Evolutionary conservation across 2,888 invertebrate genomes (phyloP).

Genomic region (Apoda limacodes): DNA sequence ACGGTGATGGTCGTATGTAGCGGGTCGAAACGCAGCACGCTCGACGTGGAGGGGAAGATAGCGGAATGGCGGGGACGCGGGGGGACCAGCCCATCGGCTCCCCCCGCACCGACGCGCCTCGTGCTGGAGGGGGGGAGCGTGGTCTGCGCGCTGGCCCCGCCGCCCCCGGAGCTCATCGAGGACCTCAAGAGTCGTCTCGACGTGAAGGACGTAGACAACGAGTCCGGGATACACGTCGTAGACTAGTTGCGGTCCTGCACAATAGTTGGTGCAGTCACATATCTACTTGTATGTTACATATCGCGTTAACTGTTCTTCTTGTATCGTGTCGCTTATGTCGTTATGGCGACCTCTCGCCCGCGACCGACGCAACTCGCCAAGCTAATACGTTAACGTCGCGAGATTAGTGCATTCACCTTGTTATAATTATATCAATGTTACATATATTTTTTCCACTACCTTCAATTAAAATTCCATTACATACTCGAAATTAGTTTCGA

Average conservation of each 20-base stretch:
- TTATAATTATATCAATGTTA: too few relatives aligned
- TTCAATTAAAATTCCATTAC: too few relatives aligned
- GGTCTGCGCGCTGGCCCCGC: constrained; percentile 46
- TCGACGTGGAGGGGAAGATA: constrained; percentile 66
- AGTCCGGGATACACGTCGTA: constrained; percentile 60
- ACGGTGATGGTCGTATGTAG: constrained; percentile 25
- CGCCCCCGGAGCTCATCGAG: constrained; percentile 46
- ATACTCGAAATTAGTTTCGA: too few relatives aligned
- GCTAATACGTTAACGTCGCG: too few relatives aligned
- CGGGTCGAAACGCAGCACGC: constrained; percentile 61
- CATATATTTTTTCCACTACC: too few relatives aligned
- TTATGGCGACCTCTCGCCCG: too few relatives aligned
- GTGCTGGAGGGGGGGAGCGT: constrained; percentile 45
- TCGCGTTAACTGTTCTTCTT: too few relatives aligned
- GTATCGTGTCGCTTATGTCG: too few relatives aligned
- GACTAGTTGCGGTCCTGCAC: constrained; percentile 36
- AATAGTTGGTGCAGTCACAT: too few relatives aligned
- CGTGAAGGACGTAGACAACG: constrained; percentile 58
- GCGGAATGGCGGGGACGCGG: constrained; percentile 52
- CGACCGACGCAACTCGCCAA: too few relatives aligned
- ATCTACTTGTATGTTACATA: too few relatives aligned
- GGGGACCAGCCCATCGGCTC: constrained; percentile 9
- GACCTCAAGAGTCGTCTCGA: constrained; percentile 56
- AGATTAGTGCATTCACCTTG: too few relatives aligned
- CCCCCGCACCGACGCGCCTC: constrained; percentile 26